Evolutionary conservation across 92 coral and sea anemone species (phyloP).

Genomic region (Porites rus): DNA sequence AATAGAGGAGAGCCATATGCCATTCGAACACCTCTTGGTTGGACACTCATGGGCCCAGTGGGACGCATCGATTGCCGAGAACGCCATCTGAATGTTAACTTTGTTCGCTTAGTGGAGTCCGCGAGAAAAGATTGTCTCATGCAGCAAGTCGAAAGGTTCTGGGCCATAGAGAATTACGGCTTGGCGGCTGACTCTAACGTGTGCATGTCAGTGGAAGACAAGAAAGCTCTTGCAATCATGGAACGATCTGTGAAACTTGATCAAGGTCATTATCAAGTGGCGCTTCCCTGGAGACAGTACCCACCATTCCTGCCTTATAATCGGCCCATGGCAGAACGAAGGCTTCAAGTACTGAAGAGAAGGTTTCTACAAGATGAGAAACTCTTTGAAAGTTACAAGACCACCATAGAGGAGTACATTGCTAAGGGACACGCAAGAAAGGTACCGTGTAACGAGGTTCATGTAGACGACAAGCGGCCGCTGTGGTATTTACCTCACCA

Average conservation of each 20-base stretch:
- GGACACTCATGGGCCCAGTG: slow-evolving; percentile 44
- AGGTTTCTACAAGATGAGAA: slow-evolving; percentile 32
- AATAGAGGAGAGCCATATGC: slow-evolving; percentile 55
- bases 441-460: slow-evolving; percentile 17
- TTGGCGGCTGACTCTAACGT: neutral
- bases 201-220: slow-evolving; percentile 30
- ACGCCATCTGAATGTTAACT: neutral
- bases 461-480: slow-evolving; percentile 4
- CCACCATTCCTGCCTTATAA: slow-evolving; percentile 34
- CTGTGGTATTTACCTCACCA: slow-evolving; percentile 36
- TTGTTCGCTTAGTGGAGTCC: neutral
- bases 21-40: slow-evolving; percentile 43
- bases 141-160: slow-evolving; percentile 1
- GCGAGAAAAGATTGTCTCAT: neutral
- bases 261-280: slow-evolving; percentile 54
- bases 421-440: slow-evolving; percentile 47
- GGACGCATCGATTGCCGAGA: neutral
- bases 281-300: slow-evolving; percentile 41
- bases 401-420: slow-evolving; percentile 35
- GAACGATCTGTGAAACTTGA: slow-evolving; percentile 11
- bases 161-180: neutral
- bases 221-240: slow-evolving; percentile 36
- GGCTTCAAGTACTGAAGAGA: slow-evolving; percentile 24
- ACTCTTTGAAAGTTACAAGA: slow-evolving; percentile 37
- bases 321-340: slow-evolving; percentile 32